Evolutionary conservation across 2,888 invertebrate genomes (phyloP).

Genomic region (Ophion ventricosus): DNA sequence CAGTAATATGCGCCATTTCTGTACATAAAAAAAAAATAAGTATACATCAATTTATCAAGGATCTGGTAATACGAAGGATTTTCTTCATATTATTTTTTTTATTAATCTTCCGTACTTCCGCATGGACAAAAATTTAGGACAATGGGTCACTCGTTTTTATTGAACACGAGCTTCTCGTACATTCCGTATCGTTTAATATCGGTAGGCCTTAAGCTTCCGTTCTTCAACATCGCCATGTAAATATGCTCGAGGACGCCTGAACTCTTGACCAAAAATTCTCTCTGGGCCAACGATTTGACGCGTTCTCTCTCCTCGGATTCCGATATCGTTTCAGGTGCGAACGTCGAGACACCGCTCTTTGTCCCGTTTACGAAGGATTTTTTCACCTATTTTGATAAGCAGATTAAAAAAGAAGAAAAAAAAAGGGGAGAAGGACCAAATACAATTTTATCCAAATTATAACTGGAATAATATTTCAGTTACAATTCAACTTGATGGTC

Average conservation of each 20-base stretch:
- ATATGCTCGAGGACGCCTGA: constrained; percentile 88
- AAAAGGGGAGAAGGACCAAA: constrained; percentile 7
- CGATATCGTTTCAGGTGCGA: constrained; percentile 88
- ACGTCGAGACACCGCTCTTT: constrained; percentile 83
- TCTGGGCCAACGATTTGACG: constrained; percentile 86
- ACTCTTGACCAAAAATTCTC: constrained; percentile 89
- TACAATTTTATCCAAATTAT: background rate
- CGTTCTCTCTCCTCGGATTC: constrained; percentile 90
- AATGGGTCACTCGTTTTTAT: constrained; percentile 57
- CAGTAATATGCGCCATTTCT: constrained; percentile 57
- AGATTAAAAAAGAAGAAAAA: constrained; percentile 67
- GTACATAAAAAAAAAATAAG: constrained; percentile 57
- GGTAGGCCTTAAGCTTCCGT: constrained; percentile 87
- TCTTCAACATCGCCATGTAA: constrained; percentile 88
- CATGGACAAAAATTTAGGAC: background rate
- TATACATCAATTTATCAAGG: constrained; percentile 55
- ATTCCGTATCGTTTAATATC: constrained; percentile 88
- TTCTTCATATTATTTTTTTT: constrained; percentile 8
- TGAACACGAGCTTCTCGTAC: constrained; percentile 84
- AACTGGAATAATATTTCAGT: no score
- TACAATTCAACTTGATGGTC: no score
- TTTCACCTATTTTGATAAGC: constrained; percentile 73
- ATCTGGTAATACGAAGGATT: constrained; percentile 41
- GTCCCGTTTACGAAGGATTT: constrained; percentile 43
- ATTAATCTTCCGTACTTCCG: background rate